Percentiles rank a stretch among this genome's conserved stretches.
phyloP scores from a whole-genome alignment of 1,140 invertebrate species.

The Procambarus clarkii region DNA sequence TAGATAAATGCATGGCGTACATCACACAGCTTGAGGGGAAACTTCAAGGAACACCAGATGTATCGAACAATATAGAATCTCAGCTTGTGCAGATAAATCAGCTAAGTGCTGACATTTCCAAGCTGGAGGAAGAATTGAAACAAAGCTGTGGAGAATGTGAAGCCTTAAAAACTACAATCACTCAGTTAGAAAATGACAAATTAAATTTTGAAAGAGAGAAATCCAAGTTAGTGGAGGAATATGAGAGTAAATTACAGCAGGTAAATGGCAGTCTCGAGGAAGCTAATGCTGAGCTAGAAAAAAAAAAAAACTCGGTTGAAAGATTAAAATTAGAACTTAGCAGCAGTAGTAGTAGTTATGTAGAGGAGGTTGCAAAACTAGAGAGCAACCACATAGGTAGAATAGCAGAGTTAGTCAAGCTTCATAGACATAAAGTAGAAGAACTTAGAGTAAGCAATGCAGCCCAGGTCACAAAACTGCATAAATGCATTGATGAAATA shows the following conservation, averaged over 20 bases:
- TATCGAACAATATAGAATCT: conserved; percentile 49
- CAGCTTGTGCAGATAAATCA: conserved; percentile 62
- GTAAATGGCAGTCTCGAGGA: conserved; percentile 37
- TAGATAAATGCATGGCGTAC: conserved; percentile 53
- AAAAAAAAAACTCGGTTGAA: conserved; percentile 73
- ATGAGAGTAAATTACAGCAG: conserved; percentile 53
- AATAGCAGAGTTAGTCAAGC: conserved; percentile 72
- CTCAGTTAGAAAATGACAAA: conserved; percentile 53
- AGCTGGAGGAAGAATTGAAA: conserved; percentile 62
- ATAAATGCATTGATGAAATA: conserved; percentile 73
- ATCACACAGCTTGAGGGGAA: conserved; percentile 60
- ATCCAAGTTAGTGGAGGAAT: conserved; percentile 48
- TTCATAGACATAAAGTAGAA: conserved; percentile 72
- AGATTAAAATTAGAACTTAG: conserved; percentile 71
- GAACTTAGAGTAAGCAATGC: conserved; percentile 60
- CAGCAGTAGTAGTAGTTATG: conserved; percentile 58
- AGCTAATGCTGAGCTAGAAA: conserved; percentile 39
- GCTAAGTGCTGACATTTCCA: conserved; percentile 60
- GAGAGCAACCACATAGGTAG: conserved; percentile 58
- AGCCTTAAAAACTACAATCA: conserved; percentile 43
- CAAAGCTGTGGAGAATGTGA: conserved; percentile 54
- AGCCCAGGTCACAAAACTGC: conserved; percentile 50
- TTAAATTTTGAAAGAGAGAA: conserved; percentile 43
- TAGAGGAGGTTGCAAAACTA: conserved; percentile 55
- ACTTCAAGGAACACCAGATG: conserved; percentile 22